phyloP scores from a whole-genome alignment of 2,888 invertebrate genomes.

The Zaprionus lineosus region DNA sequence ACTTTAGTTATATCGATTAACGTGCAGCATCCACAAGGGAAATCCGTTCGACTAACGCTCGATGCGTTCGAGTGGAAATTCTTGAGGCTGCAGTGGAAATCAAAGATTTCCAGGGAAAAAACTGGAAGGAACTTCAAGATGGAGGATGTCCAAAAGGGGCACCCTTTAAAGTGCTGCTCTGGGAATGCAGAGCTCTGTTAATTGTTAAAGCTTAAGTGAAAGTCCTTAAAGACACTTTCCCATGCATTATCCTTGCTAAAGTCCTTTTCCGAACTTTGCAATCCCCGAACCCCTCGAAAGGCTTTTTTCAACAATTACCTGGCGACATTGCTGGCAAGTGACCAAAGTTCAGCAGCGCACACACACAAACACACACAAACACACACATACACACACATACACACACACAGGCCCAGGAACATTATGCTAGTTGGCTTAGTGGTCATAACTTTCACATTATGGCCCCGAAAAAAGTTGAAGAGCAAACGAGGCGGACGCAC shows the following conservation, averaged over 20 bases:
- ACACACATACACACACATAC: background rate
- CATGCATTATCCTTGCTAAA: too few relatives aligned
- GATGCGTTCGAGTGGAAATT: conserved; percentile 43
- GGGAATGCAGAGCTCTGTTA: too few relatives aligned
- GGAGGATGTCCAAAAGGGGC: background rate
- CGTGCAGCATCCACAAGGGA: conserved; percentile 6
- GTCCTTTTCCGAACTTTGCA: too few relatives aligned
- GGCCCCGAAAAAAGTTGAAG: conserved; percentile 27
- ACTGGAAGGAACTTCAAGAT: conserved; percentile 3
- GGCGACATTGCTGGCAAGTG: background rate
- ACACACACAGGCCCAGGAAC: background rate
- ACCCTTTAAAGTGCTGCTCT: too few relatives aligned
- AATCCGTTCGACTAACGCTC: too few relatives aligned
- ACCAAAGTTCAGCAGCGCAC: background rate
- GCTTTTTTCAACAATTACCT: too few relatives aligned
- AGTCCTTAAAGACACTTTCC: too few relatives aligned
- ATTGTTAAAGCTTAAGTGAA: too few relatives aligned
- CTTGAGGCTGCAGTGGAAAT: conserved; percentile 22
- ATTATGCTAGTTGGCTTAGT: conserved; percentile 27
- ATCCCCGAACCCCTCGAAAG: too few relatives aligned
- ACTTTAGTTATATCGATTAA: conserved; percentile 53
- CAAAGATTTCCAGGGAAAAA: conserved; percentile 9
- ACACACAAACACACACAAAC: background rate
- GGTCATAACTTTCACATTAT: conserved; percentile 54
- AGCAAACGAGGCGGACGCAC: conserved; percentile 7